Percentiles rank a stretch among this genome's conserved stretches.
phyloP scores from a whole-genome alignment of 2,888 invertebrate genomes.

The Dasysyrphus albostriatus region DNA sequence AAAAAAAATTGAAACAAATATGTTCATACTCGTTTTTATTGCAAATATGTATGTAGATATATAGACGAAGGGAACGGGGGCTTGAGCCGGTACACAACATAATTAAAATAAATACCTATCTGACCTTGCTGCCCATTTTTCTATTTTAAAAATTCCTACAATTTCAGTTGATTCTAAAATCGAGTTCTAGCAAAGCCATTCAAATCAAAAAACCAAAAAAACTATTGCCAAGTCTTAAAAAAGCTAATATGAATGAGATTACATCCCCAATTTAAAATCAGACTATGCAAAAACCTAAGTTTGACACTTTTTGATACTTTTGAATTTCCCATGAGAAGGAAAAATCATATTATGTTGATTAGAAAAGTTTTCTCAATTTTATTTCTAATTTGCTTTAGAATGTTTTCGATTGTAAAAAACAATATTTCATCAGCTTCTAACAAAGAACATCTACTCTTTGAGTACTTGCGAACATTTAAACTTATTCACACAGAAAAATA shows the following conservation, averaged over 20 bases:
- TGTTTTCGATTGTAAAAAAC: not conserved
- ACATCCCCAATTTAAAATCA: not conserved
- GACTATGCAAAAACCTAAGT: conserved; percentile 25
- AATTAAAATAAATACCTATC: too few relatives aligned
- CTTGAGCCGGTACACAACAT: too few relatives aligned
- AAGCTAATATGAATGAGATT: not conserved
- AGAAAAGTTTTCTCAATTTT: conserved; percentile 61
- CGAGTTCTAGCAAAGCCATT: too few relatives aligned
- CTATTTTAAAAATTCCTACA: too few relatives aligned
- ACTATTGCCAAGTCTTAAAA: not conserved
- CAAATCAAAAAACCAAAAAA: too few relatives aligned
- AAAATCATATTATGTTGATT: conserved; percentile 56
- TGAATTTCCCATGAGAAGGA: conserved; percentile 57
- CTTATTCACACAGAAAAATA: not conserved
- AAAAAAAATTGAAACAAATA: too few relatives aligned
- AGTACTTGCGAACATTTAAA: not conserved
- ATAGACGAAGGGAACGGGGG: too few relatives aligned
- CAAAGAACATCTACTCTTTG: not conserved
- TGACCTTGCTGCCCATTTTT: too few relatives aligned
- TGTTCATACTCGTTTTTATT: too few relatives aligned
- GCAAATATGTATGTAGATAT: too few relatives aligned
- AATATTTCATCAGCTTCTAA: not conserved
- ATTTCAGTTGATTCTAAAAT: too few relatives aligned
- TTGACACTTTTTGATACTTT: conserved; percentile 34
- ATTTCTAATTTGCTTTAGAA: conserved; percentile 8